These are phyloP conservation scores for Chaetophractus vellerosus DNA, from an alignment of 2,797 vertebrate species.

Conservation along the genomic window DNA sequence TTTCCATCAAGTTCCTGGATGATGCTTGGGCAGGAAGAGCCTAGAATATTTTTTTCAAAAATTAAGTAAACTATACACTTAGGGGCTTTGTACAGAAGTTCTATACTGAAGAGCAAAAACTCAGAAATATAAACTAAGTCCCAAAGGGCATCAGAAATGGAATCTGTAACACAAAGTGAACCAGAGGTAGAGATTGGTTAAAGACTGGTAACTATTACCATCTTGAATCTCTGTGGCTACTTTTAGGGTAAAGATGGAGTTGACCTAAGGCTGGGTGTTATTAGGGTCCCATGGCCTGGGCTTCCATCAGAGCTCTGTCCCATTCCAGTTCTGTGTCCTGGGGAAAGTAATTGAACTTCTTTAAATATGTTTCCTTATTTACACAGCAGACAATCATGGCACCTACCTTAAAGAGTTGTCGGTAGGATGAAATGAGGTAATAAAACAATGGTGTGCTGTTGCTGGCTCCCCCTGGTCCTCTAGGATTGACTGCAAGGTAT, in stretches of 20 bases:
- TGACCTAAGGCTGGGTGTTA: not conserved
- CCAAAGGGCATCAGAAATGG: not conserved
- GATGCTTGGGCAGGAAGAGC: not conserved
- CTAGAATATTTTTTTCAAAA: constrained; percentile 29
- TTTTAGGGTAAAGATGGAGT: not conserved
- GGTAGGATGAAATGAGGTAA: not conserved
- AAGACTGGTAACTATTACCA: not conserved
- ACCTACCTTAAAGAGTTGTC: not conserved
- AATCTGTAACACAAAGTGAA: not conserved
- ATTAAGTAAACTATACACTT: not conserved
- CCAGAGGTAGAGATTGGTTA: not conserved
- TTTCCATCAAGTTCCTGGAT: not conserved
- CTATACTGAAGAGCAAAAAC: not conserved
- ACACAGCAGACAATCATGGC: not conserved
- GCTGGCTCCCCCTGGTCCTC: not conserved
- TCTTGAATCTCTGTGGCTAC: not conserved
- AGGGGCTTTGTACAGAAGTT: not conserved
- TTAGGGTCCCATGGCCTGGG: not conserved
- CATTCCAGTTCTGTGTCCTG: not conserved
- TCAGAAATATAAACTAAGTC: constrained; percentile 15
- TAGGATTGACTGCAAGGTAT: not conserved
- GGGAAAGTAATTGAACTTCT: not conserved
- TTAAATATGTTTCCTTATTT: not conserved
- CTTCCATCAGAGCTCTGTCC: not conserved
- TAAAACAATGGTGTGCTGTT: not conserved